Conservation (phyloP, 2,113 vertebrate genomes). For the Oryzias curvinotus region DNA sequence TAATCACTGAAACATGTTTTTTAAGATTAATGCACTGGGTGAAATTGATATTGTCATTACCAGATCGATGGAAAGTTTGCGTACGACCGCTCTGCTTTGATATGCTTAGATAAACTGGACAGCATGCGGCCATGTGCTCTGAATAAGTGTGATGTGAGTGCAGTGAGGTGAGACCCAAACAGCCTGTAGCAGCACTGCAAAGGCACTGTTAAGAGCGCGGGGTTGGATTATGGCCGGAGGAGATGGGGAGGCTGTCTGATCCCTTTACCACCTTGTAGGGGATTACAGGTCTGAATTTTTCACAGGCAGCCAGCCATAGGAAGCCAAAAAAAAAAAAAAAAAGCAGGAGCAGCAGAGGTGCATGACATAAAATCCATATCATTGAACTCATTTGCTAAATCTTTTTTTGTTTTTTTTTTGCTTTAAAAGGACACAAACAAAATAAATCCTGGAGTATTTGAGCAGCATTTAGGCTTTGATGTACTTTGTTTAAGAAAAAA, state of each 20-base stretch:
- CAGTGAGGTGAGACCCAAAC: slow-evolving; percentile 27
- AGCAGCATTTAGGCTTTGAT: no score
- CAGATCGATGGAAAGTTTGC: no score
- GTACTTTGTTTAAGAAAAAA: no score
- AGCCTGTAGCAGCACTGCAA: slow-evolving; percentile 29
- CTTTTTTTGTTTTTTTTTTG: no score
- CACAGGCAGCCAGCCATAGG: slow-evolving; percentile 44
- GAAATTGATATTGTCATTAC: no score
- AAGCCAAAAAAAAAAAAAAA: not conserved
- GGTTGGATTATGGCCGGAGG: slow-evolving; percentile 43
- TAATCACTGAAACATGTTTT: no score
- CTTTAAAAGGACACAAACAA: no score
- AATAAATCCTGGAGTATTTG: no score
- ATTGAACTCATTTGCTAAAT: no score
- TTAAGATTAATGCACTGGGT: no score
- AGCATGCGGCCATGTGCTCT: not conserved
- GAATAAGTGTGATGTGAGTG: slow-evolving; percentile 4
- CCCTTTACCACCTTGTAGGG: slow-evolving; percentile 44
- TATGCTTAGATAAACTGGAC: not conserved
- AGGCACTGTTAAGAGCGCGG: slow-evolving; percentile 13
- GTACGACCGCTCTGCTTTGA: no score
- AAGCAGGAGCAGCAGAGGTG: slow-evolving; percentile 5
- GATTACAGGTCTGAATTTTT: slow-evolving; percentile 60
- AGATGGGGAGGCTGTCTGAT: slow-evolving; percentile 27
- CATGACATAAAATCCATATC: slow-evolving; percentile 17